phyloP scores from a whole-genome alignment of 2,888 invertebrate genomes.

The Maniola hyperantus region DNA sequence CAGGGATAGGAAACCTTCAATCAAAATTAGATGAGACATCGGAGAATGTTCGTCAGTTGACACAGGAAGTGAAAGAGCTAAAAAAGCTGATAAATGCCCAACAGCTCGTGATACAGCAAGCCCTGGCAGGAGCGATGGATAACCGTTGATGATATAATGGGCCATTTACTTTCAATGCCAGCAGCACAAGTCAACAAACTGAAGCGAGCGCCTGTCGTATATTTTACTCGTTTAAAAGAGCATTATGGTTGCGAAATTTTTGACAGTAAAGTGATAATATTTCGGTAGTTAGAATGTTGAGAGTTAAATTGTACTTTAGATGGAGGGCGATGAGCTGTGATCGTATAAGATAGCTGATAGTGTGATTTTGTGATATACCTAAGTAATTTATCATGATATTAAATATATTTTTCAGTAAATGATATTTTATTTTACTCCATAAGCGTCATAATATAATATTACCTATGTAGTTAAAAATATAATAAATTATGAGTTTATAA shows the following conservation, averaged over 20 bases:
- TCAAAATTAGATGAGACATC: constrained; percentile 86
- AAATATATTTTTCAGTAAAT: constrained; percentile 38
- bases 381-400: constrained; percentile 41
- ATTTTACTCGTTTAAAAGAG: constrained; percentile 53
- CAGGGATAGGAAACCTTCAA: constrained; percentile 83
- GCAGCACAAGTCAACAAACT: constrained; percentile 78
- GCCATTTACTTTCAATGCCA: constrained; percentile 79
- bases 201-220: constrained; percentile 60
- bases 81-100: constrained; percentile 81
- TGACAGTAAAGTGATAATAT: constrained; percentile 35
- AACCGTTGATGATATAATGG: constrained; percentile 76
- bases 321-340: constrained; percentile 12
- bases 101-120: constrained; percentile 78
- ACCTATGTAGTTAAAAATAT: too few species aligned
- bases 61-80: constrained; percentile 86
- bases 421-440: constrained; percentile 9
- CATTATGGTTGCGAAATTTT: constrained; percentile 64
- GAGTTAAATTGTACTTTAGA: constrained; percentile 19
- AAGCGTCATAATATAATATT: too few species aligned
- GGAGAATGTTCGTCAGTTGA: constrained; percentile 85
- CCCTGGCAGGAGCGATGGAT: constrained; percentile 72
- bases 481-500: too few species aligned
- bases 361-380: constrained; percentile 43
- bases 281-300: constrained; percentile 14
- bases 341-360: constrained; percentile 26